These are phyloP conservation scores for Drosophila falleni DNA, from an alignment of 2,888 invertebrate species.

Conservation along the genomic window DNA sequence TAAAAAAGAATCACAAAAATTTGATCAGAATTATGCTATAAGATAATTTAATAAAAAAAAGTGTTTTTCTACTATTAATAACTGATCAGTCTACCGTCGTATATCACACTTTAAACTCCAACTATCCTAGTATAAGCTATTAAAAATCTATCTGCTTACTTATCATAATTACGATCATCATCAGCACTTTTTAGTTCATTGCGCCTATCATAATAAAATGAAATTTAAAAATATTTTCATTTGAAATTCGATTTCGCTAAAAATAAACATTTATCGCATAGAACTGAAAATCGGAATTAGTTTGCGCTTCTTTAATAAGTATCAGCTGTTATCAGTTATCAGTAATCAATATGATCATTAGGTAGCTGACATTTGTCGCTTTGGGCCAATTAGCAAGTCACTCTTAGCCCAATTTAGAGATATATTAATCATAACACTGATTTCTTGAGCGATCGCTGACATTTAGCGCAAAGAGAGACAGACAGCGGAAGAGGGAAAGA, in stretches of 20 bases:
- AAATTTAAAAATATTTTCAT: neutral
- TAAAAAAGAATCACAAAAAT: slow-evolving; percentile 29
- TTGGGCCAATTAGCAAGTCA: slow-evolving; percentile 42
- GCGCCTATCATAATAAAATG: neutral
- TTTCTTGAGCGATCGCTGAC: slow-evolving; percentile 45
- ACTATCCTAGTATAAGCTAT: neutral
- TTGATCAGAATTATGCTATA: neutral
- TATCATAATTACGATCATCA: neutral
- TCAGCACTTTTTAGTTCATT: neutral
- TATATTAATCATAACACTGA: slow-evolving; percentile 55
- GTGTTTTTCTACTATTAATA: too few species aligned
- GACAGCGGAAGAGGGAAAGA: neutral
- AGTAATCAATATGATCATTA: slow-evolving; percentile 8
- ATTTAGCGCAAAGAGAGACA: neutral
- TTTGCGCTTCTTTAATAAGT: slow-evolving; percentile 4
- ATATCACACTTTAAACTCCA: neutral
- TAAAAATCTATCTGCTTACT: neutral
- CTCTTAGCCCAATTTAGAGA: slow-evolving; percentile 31
- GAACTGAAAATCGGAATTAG: neutral
- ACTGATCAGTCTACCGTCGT: neutral
- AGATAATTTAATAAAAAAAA: too few species aligned
- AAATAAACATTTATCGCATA: neutral
- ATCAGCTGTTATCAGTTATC: slow-evolving; percentile 7
- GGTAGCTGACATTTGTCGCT: slow-evolving; percentile 22
- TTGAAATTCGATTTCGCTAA: neutral